Evolutionary conservation across 1,140 invertebrate species (phyloP).

Genomic region (Aricia agestis): DNA sequence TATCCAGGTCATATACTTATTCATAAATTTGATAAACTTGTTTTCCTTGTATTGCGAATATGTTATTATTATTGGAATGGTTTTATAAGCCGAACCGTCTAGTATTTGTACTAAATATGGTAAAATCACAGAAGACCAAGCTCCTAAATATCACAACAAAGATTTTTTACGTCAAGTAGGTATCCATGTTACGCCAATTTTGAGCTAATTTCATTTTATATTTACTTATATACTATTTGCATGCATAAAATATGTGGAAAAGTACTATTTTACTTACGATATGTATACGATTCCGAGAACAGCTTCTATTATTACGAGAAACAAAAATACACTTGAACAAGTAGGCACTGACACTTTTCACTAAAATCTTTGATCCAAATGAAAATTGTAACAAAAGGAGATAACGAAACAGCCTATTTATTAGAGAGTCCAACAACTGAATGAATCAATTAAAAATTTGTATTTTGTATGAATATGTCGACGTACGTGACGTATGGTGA

Average conservation of each 20-base stretch:
- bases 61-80: no score
- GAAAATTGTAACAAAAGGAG: not conserved
- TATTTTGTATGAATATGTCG: not conserved
- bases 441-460: not conserved
- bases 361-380: conserved; percentile 8
- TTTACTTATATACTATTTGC: not conserved
- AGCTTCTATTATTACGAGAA: not conserved
- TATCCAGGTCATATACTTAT: no score
- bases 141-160: not conserved
- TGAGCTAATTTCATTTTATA: not conserved
- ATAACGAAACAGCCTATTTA: not conserved
- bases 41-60: no score
- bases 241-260: not conserved
- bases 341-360: conserved; percentile 11
- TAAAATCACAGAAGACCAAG: not conserved
- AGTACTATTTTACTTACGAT: conserved; percentile 6
- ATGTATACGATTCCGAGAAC: not conserved
- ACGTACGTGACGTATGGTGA: not conserved
- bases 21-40: no score
- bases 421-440: conserved; percentile 6
- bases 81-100: no score
- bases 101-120: no score
- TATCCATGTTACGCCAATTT: not conserved
- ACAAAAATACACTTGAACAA: conserved; percentile 7
- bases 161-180: not conserved